phyloP scores from a whole-genome alignment of 2,888 invertebrate species.

The Latrodectus hesperus region DNA sequence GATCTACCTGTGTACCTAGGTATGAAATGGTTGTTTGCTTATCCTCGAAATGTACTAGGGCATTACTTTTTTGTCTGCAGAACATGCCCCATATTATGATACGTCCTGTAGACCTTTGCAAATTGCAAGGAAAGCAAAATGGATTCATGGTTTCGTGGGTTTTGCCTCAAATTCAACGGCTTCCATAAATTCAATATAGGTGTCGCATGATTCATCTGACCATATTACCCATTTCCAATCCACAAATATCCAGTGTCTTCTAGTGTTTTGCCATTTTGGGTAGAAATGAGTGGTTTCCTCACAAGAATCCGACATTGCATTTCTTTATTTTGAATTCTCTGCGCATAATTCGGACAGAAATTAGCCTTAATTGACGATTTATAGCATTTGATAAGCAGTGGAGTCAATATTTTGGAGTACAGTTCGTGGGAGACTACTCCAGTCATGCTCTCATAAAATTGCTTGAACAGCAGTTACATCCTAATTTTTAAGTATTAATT shows the following conservation, averaged over 20 bases:
- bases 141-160: background rate
- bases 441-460: too few species aligned
- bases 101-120: background rate
- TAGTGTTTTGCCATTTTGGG: background rate
- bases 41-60: background rate
- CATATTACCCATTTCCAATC: background rate
- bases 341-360: too few species aligned
- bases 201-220: background rate
- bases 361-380: too few species aligned
- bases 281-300: background rate
- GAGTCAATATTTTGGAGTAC: too few species aligned
- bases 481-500: too few species aligned
- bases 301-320: too few species aligned
- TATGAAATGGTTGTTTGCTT: slow-evolving; percentile 1
- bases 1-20: background rate
- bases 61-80: background rate
- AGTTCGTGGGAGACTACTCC: too few species aligned
- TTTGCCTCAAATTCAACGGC: background rate
- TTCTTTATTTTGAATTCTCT: too few species aligned
- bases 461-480: too few species aligned
- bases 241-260: background rate
- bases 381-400: too few species aligned
- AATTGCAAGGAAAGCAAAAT: background rate
- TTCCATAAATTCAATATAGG: slow-evolving; percentile 8
- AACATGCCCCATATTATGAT: slow-evolving; percentile 18